Percentiles rank a stretch among this genome's conserved stretches.
Conservation (phyloP, 2,113 vertebrate genomes). For the Maccullochella peelii region DNA sequence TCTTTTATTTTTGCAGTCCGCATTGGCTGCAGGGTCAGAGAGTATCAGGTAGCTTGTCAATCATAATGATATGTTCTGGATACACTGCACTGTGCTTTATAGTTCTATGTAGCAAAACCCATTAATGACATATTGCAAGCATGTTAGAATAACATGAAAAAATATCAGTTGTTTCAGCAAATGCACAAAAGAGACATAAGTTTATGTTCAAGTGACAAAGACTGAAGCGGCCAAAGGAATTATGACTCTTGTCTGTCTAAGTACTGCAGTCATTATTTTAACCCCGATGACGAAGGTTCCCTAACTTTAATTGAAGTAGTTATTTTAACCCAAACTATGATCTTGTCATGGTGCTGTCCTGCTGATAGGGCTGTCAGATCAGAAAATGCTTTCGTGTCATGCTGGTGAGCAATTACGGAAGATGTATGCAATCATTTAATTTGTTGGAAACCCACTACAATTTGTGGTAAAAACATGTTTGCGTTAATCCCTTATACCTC, state of each 20-base stretch:
- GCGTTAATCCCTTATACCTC: not conserved
- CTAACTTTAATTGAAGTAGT: not conserved
- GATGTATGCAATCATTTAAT: not conserved
- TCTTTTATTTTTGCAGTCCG: constrained; percentile 9
- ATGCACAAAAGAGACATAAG: not conserved
- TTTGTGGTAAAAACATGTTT: not conserved
- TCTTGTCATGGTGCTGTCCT: too few relatives aligned
- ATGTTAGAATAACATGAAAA: not conserved
- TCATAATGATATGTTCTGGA: constrained; percentile 5
- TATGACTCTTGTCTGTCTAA: not conserved
- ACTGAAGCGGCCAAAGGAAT: not conserved
- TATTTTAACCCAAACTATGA: not conserved
- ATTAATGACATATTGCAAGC: not conserved
- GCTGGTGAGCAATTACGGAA: too few relatives aligned
- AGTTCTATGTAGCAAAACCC: not conserved
- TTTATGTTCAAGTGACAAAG: constrained; percentile 1
- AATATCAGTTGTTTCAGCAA: not conserved
- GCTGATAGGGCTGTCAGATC: too few relatives aligned
- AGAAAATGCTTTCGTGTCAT: too few relatives aligned
- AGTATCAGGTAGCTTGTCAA: not conserved
- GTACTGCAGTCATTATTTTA: not conserved
- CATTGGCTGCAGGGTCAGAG: constrained; percentile 6
- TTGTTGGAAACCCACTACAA: not conserved
- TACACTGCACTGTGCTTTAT: not conserved
- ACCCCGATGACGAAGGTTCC: not conserved